Base-by-base conservation (phyloP, 1,140 invertebrate species). In the Rhagoletis pomonella region DNA sequence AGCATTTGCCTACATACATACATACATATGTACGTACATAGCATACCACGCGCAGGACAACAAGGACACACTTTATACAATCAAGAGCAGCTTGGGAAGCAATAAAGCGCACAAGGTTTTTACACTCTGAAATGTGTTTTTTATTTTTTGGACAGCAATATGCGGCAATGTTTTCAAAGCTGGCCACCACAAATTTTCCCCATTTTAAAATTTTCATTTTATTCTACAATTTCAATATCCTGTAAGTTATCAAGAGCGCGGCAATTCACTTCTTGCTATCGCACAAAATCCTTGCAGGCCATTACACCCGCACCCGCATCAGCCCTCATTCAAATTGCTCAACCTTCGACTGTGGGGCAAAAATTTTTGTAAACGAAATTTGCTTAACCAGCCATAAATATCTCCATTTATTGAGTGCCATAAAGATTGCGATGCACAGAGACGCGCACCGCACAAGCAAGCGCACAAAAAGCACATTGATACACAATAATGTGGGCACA, bases 361-460 rank as follows among this genome's bases (percentile, higher is more conserved):
- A 85, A 62, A 87, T 89, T 84, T 59, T 87, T 81, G 44, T 44
- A 85, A 87, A 89, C 88, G 88, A 88, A 87, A 84, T 87, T 86
- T 90, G 90, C 88, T 89, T 89, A 91, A 89, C 87, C 88, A 91
- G 89, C 89, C 90, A 89, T 88, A 87, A 86, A 87, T 87, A 60
- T 73, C 86, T 77, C 87, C 88, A 87, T 77, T 85, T 87, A 87
- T 58, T 77, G 65, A 86, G 85, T 29, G 84, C 84, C 84, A 85
- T 85, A 85, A 85, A 85, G 59, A 85, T 81, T 81, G 19, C 39
- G n/a, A 81, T 81, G 73, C 73, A 81, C 44, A 81, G 5, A 42
- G 55, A 77, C 44, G 47, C 9, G 12, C 12, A 47, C 9, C 17
- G 17, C n/a, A 62, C 60, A 62, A 62, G 17, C 12, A 62, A n/a